Evolutionary conservation across 92 coral and sea anemone species (phyloP), one percentile per base, ranked within the genome.

Genomic region (Parazoanthus swiftii): DNA sequence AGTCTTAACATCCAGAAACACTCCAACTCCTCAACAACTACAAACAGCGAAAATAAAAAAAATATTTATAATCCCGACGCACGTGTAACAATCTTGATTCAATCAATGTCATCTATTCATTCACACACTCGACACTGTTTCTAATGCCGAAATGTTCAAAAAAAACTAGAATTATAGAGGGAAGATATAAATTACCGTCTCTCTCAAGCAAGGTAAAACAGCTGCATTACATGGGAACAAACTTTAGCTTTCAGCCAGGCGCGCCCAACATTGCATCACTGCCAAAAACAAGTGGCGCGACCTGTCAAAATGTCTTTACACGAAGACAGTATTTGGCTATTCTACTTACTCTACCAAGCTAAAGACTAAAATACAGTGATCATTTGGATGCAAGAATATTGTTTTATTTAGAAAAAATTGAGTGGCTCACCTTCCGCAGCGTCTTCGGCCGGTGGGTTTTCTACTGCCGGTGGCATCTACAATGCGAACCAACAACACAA

Each of bases 381-480:
- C 10, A 8, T 67, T 20, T 65, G 70, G 70, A 15, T 37, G 37
- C 3, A 51, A 50, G 18, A 51, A 20, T 35, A 73, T 2, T 54
- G 59, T 54, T 36, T 6, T 66, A 23, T 59, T 37, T 0, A 38
- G 50, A 50, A 36, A 33, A 38, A 79, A 35, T 29, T 25, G 29
- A 35, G 29, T 36, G 48, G 85, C 85, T 85, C 93, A 93, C 98
- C 95, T 93, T 93, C 96, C 85, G 91, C 98, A 58, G 91, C 88
- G n/a, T 89, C 94, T 80, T 94, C 94, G 78, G 98, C 91, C 77
- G 98, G 97, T 91, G 99, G 99, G 93, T 97, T 97, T 85, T 95
- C 98, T 29, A 97, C 99, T 68, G 99, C 97, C 66, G 99, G 99
- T 39, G 99, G 88, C 98, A 95, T 97, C 99, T 94, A 88, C 74